These are phyloP conservation scores for Celastrina argiolus DNA, from an alignment of 2,888 invertebrate species.

Conservation along the genomic window DNA sequence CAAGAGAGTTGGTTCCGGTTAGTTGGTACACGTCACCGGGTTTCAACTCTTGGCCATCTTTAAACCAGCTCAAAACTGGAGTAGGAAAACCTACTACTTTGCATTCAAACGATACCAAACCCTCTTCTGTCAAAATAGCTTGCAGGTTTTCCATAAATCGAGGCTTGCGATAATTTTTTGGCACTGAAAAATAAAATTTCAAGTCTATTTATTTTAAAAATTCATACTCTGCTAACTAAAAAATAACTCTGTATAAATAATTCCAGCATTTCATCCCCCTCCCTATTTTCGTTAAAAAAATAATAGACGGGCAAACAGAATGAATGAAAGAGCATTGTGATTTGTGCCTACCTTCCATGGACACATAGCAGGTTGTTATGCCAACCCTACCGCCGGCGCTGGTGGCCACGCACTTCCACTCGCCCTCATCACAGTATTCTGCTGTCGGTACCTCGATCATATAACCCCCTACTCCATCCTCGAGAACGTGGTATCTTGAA, in stretches of 20 bases:
- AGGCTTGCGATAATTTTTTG: conserved; percentile 92
- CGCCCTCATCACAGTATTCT: conserved; percentile 90
- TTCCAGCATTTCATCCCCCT: no score
- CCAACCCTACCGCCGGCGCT: conserved; percentile 86
- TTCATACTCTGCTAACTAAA: no score
- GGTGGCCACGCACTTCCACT: conserved; percentile 93
- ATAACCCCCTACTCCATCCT: conserved; percentile 90
- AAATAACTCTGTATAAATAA: no score
- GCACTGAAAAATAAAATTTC: no score
- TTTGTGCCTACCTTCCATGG: conserved; percentile 86
- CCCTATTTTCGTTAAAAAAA: no score
- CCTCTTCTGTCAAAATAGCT: conserved; percentile 93
- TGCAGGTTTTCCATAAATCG: conserved; percentile 93
- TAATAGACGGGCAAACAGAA: no score
- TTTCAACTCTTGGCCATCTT: conserved; percentile 93
- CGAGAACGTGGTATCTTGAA: conserved; percentile 81
- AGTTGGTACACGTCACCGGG: conserved; percentile 95
- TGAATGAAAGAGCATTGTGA: no score
- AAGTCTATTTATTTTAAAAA: no score
- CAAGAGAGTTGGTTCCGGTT: conserved; percentile 92
- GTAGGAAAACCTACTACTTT: conserved; percentile 96
- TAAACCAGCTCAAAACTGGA: conserved; percentile 92
- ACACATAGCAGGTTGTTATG: conserved; percentile 84
- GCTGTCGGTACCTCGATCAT: conserved; percentile 85
- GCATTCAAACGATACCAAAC: conserved; percentile 94